These are phyloP conservation scores for Cactoblastis cactorum DNA, from an alignment of 2,888 invertebrate species.

Conservation along the genomic window DNA sequence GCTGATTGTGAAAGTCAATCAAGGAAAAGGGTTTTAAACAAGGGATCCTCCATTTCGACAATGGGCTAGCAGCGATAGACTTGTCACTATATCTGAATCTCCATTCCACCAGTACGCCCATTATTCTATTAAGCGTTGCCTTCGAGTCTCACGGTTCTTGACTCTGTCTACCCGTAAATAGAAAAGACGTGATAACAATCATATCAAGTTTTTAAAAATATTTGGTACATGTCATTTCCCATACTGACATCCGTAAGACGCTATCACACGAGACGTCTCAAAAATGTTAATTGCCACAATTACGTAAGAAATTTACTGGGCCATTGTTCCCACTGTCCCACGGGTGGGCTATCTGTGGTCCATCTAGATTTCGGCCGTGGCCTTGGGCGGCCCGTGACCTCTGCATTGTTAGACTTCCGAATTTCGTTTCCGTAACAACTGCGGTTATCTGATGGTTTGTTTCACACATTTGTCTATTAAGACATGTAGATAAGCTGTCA, in stretches of 20 bases:
- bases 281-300: slow-evolving; percentile 59
- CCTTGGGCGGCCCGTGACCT: slow-evolving; percentile 62
- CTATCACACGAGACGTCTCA: background rate
- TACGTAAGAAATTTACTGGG: slow-evolving; percentile 58
- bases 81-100: too few relatives aligned
- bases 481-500: background rate
- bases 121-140: too few relatives aligned
- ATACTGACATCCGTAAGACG: background rate
- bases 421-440: slow-evolving; percentile 36
- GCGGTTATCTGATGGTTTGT: background rate
- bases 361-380: slow-evolving; percentile 60
- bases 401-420: slow-evolving; percentile 51
- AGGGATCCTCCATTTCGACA: too few relatives aligned
- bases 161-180: too few relatives aligned
- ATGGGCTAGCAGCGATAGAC: too few relatives aligned
- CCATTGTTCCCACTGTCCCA: slow-evolving; percentile 63
- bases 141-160: too few relatives aligned
- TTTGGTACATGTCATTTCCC: background rate
- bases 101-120: too few relatives aligned
- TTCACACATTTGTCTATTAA: background rate
- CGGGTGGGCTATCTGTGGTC: slow-evolving; percentile 53
- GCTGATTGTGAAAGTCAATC: too few relatives aligned
- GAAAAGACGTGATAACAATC: too few relatives aligned
- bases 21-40: too few relatives aligned
- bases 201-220: too few relatives aligned